Base-by-base conservation (phyloP, 1,140 invertebrate genomes). In the Eumeta japonica region DNA sequence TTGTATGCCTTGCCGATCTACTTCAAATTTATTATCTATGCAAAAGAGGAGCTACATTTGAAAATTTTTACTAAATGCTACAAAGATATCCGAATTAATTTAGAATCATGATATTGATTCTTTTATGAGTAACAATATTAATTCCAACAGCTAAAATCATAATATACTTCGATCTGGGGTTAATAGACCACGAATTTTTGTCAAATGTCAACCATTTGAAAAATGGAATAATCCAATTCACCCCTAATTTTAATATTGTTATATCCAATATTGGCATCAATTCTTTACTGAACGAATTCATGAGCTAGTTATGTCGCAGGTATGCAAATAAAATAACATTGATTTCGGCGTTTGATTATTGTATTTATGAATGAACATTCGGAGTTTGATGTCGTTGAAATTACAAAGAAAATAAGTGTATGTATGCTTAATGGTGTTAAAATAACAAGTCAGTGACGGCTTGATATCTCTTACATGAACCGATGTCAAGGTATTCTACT, bases 301-400 rank as follows among this genome's bases (percentile, higher is more conserved):
- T 66, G 55, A 49, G 63, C 52, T n/a, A 32, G 40, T 37, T 51
- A 45, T 20, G 37, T 50, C 16, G 56, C 40, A 3, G 45, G 24
- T 58, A 58, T 16, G 46, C 67, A 0, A 67, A 67, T 37, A 64
- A 71, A 45, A 51, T 38, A 4, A 62, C 62, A 60, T 37, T 44
- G 62, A 45, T 46, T 62, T 28, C 58, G 58, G 47, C 17, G 48
- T 7, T 16, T 58, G 42, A 46, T 71, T 9, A 46, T 61, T 15
- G 35, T 57, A 31, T 41, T 53, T 5, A 55, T 65, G 47, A 24
- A 67, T 17, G 62, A 71, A 47, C 10, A 68, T 48, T 57, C 58
- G 19, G 54, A 65, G 32, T 58, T 62, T 28, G 52, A 67, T 37
- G 41, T 62, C 10, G 31, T 55, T 13, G 59, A 62, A 15, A 55